phyloP scores from a whole-genome alignment of 2,113 vertebrate genomes.

The Melanerpes formicivorus region DNA sequence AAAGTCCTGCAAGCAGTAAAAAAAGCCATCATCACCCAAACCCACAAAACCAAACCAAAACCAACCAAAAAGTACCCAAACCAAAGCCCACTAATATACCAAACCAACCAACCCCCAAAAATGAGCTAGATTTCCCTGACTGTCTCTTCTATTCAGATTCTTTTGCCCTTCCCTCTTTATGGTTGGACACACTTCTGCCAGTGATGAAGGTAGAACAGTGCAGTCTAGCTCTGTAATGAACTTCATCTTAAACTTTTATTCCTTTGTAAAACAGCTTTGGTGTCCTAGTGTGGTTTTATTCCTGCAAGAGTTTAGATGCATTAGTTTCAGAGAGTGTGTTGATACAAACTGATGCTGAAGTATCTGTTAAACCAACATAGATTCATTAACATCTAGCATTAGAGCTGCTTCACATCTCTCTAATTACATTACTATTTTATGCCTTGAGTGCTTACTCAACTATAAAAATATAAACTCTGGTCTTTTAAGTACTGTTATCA shows the following conservation, averaged over 20 bases:
- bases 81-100: too few species aligned
- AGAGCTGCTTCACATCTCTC: not conserved
- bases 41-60: too few species aligned
- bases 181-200: not conserved
- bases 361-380: constrained; percentile 21
- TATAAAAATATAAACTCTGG: not conserved
- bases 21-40: too few species aligned
- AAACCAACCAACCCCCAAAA: not conserved
- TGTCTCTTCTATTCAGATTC: not conserved
- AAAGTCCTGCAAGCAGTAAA: not conserved
- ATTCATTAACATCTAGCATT: not conserved
- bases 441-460: constrained; percentile 30
- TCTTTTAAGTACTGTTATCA: not conserved
- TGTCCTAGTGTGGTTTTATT: not conserved
- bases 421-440: constrained; percentile 43
- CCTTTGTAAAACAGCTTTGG: not conserved
- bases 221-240: not conserved
- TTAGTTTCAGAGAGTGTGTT: not conserved
- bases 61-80: too few species aligned
- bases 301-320: not conserved
- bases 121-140: not conserved
- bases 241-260: not conserved
- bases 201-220: not conserved
- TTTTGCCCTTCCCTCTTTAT: not conserved
- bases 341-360: not conserved